Evolutionary conservation across 2,113 vertebrate genomes (phyloP), one percentile per base, ranked within the genome.

Genomic region (Gulo gulo): DNA sequence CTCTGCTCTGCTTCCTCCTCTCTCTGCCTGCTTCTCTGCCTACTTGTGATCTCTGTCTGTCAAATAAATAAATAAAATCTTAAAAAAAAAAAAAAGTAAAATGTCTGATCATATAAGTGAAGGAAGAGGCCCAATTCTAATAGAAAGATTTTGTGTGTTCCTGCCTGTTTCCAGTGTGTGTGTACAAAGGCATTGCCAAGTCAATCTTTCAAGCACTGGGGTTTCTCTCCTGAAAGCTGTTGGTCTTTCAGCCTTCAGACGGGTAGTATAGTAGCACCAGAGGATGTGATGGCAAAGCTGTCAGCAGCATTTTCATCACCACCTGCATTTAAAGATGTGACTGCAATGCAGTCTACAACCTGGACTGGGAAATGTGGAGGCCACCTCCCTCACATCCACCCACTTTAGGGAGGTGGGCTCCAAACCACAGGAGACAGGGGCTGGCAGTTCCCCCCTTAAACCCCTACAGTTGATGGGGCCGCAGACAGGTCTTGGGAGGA

Each of bases 371-470:
- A 14, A 18, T 50, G 45, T 47, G 52, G 5, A 52, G 36, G 45
- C 14, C 29, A 4, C 42, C 18, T 42, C 74, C 26, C 24, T 76
- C 74, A 76, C 21, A 34, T 63, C n/a, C 34, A 42, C 21, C 50
- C 52, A 57, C 29, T 26, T 69, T 11, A 7, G 21, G 4, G 21
- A 34, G 29, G 36, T 31, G 23, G 18, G 4, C 2, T 36, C 67
- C 50, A 12, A 63, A 24, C 20, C 24, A 2, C n/a, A 45, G 21
- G 36, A 21, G 34, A n/a, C 24, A 10, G 47, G 1, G 0, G 2
- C 10, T 14, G 3, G 18, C 52, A 47, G 6, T 21, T 45, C 20
- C 63, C 4, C 10, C 2, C 20, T 36, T 52, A 34, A 50, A 69
- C 8, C 6, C 20, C 18, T 24, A 26, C 3, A 8, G 10, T 1